phyloP scores from a whole-genome alignment of 2,797 vertebrate species.

The Heterohyrax brucei region DNA sequence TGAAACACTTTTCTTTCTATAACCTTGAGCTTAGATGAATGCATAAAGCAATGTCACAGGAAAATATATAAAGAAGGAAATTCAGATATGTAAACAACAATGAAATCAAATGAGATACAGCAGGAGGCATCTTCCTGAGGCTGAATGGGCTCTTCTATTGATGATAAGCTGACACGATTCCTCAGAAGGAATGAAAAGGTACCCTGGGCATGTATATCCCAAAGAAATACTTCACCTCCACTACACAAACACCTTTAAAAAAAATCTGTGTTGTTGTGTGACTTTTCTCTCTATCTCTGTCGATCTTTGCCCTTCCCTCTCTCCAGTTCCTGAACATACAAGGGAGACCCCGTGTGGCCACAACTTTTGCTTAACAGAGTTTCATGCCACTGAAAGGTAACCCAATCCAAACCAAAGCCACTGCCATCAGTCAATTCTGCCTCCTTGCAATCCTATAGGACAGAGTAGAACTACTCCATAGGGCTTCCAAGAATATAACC shows the following conservation, averaged over 20 bases:
- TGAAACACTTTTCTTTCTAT: neutral
- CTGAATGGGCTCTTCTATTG: neutral
- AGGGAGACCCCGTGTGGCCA: neutral
- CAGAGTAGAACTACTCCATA: too few relatives aligned
- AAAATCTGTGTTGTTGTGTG: neutral
- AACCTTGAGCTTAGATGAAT: neutral
- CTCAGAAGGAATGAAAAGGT: neutral
- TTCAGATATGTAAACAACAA: conserved; percentile 2
- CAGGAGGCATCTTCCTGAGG: neutral
- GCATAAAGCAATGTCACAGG: conserved; percentile 2
- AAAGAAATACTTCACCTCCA: neutral
- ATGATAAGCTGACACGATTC: conserved; percentile 8
- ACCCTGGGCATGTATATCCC: neutral
- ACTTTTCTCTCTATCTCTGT: neutral
- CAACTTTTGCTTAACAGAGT: neutral
- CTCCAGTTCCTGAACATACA: neutral
- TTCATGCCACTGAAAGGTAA: neutral
- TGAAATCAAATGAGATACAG: neutral
- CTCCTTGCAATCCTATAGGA: too few relatives aligned
- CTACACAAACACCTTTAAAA: neutral
- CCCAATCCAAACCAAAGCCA: too few relatives aligned
- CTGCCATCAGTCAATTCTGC: too few relatives aligned
- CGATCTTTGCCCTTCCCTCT: neutral
- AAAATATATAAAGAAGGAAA: neutral
- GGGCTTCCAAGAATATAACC: too few relatives aligned